Percentiles rank a stretch among this genome's conserved stretches.
phyloP scores from a whole-genome alignment of 1,140 invertebrate genomes.

The Pachyrhynchus sulphureomaculatus region DNA sequence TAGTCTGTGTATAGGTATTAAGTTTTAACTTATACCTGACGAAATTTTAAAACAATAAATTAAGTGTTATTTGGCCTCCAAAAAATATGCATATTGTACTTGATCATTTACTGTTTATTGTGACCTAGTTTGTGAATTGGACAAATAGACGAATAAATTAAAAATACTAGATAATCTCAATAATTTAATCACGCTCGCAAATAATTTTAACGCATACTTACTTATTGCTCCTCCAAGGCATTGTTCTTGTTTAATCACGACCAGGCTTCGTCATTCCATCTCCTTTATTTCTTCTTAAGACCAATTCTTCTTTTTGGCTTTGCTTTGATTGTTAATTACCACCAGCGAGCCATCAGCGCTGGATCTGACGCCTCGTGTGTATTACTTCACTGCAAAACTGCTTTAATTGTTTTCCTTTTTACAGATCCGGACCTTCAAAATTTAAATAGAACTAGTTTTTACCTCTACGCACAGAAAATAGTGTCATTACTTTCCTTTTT shows the following conservation, averaged over 20 bases:
- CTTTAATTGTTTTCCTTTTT: slow-evolving; percentile 24
- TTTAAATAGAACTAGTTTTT: neutral
- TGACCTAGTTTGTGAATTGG: too few species aligned
- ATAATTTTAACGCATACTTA: too few species aligned
- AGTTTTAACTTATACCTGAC: too few species aligned
- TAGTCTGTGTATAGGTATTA: too few species aligned
- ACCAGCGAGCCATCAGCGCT: slow-evolving; percentile 23
- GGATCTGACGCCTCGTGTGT: slow-evolving; percentile 24
- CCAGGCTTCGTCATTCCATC: slow-evolving; percentile 21
- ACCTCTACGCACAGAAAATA: neutral
- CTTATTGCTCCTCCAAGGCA: neutral
- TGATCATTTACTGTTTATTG: too few species aligned
- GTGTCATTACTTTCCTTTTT: too few species aligned
- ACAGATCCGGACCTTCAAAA: neutral
- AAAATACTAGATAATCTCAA: too few species aligned
- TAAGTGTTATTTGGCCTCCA: too few species aligned
- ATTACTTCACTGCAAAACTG: slow-evolving; percentile 22
- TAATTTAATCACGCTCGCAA: too few species aligned
- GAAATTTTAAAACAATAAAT: too few species aligned
- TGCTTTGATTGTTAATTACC: slow-evolving; percentile 27
- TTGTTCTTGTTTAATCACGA: slow-evolving; percentile 13
- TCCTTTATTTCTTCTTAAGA: slow-evolving; percentile 5
- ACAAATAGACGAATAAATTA: too few species aligned
- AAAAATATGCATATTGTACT: too few species aligned
- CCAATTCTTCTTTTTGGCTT: slow-evolving; percentile 2